These are phyloP conservation scores for Amiota mariae DNA, from an alignment of 2,888 invertebrate genomes.

Conservation along the genomic window DNA sequence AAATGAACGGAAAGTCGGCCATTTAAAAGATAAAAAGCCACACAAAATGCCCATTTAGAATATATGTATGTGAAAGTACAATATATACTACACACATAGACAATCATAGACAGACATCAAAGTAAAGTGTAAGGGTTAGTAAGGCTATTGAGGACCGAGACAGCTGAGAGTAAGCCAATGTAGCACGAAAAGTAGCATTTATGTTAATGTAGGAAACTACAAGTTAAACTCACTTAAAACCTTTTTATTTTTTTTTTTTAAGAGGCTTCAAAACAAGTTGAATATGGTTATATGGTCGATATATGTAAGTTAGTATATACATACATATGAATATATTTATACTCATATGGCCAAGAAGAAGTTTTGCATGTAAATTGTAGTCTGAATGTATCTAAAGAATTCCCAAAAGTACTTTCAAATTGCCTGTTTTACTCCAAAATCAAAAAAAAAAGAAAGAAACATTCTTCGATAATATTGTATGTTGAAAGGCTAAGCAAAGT, in stretches of 20 bases:
- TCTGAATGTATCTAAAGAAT: background rate
- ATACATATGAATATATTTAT: background rate
- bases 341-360: background rate
- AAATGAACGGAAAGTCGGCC: slow-evolving; percentile 21
- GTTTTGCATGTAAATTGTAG: slow-evolving; percentile 8
- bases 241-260: too few species aligned
- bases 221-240: background rate
- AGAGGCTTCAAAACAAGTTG: background rate
- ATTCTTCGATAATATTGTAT: too few species aligned
- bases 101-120: background rate
- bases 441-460: background rate
- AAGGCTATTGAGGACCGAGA: too few species aligned
- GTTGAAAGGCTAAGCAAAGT: too few species aligned
- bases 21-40: slow-evolving; percentile 11
- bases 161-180: background rate
- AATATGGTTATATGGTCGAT: background rate
- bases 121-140: too few species aligned
- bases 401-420: slow-evolving; percentile 17
- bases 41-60: slow-evolving; percentile 6
- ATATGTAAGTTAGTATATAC: background rate
- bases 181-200: background rate
- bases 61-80: too few species aligned
- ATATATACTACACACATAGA: background rate
- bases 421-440: slow-evolving; percentile 4
- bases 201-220: slow-evolving; percentile 11